These are phyloP conservation scores for Chironomus tepperi DNA, from an alignment of 1,140 invertebrate genomes.

Conservation along the genomic window DNA sequence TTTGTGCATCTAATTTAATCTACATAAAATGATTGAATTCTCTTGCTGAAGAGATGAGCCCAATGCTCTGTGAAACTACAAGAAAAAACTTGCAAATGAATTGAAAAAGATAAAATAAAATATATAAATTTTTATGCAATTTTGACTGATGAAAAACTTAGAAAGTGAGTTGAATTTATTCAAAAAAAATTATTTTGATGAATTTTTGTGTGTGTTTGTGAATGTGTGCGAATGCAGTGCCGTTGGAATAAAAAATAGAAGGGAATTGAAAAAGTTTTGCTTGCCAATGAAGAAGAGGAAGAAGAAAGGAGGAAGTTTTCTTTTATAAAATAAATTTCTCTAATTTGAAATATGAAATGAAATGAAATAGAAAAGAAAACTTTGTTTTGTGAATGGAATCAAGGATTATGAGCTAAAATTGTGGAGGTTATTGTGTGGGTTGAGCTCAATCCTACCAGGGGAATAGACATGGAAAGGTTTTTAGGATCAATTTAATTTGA, in stretches of 20 bases:
- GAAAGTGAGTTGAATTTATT: conserved; percentile 20
- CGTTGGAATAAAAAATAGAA: neutral
- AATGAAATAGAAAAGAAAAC: too few relatives aligned
- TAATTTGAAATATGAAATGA: too few relatives aligned
- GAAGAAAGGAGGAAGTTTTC: too few relatives aligned
- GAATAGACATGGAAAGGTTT: too few relatives aligned
- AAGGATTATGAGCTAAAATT: too few relatives aligned
- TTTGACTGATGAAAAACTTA: neutral
- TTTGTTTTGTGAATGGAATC: too few relatives aligned
- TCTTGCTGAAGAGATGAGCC: neutral
- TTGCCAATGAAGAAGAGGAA: too few relatives aligned
- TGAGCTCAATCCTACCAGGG: too few relatives aligned
- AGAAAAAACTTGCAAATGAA: neutral
- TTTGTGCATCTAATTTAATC: conserved; percentile 1
- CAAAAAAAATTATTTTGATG: neutral
- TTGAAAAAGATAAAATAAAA: neutral
- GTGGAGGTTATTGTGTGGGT: too few relatives aligned
- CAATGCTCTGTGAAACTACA: neutral
- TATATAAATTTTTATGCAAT: neutral
- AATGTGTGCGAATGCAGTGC: neutral
- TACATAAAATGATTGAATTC: conserved; percentile 22
- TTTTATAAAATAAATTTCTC: too few relatives aligned
- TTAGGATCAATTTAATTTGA: too few relatives aligned
- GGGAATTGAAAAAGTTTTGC: too few relatives aligned
- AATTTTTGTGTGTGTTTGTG: neutral